Base-by-base conservation (phyloP, 2,888 invertebrate genomes). In the Agrochola litura region DNA sequence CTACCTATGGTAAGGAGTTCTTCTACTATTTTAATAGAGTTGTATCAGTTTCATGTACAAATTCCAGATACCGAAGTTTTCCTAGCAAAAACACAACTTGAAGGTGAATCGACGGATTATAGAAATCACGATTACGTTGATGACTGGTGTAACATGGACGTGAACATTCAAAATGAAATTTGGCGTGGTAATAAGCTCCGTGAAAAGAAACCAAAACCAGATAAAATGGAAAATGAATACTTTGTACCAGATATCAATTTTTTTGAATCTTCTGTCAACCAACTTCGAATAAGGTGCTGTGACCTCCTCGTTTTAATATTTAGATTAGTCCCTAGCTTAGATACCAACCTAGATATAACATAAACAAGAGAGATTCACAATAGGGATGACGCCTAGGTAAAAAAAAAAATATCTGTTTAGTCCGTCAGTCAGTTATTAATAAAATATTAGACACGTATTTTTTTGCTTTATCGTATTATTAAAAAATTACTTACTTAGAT, bases 181-280 rank as follows among this genome's bases (percentile, higher is more conserved):
- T 75, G 83, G 49, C 86, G 87, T 46, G 94, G 94, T 14, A 82
- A 72, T 66, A 87, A 90, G 56, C 82, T 93, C 69, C 90, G 91
- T 49, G 76, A 89, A 70, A 83, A 85, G 73, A 92, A 91, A 82
- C 73, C 80, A 69, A 41, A 30, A 77, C 46, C 71, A 30, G 67
- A 69, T 56, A 77, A 69, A 58, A 52, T 65, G n/a, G 46, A 78
- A 66, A 60, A 77, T 52, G 86, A 90, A 71, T 88, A 49, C 56
- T 68, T 73, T 25, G 69, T 79, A 16, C 41, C 76, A 10, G 69
- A 82, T 60, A 66, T 82, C 12, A 30, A 58, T 30, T 43, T 74
- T 64, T 46, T 56, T 14, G 52, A 30, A 49, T 46, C 86, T 22
- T n/a, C 60, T 66, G 64, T 67, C n/a, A 80, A 66, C 10, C 37